These are phyloP conservation scores for Halichoerus grypus DNA, from an alignment of 2,113 vertebrate species.

Conservation along the genomic window DNA sequence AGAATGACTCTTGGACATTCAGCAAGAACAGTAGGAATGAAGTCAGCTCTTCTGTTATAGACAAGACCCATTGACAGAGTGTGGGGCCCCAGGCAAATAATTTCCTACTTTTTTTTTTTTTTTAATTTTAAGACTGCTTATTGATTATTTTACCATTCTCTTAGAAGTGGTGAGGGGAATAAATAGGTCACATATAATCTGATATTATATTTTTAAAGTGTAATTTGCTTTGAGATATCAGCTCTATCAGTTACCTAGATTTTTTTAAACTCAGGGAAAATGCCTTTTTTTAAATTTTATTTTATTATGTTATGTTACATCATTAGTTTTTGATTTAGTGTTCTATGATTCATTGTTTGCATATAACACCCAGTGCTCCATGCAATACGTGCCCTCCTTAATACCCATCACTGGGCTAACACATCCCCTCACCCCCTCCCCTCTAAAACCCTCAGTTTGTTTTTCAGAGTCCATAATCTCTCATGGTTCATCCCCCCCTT, in stretches of 20 bases:
- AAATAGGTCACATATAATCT: not conserved
- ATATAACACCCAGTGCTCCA: no score
- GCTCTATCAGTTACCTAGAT: not conserved
- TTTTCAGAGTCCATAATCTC: no score
- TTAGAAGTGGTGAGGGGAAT: not conserved
- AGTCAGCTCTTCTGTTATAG: not conserved
- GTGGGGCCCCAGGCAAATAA: not conserved
- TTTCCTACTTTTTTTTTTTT: not conserved
- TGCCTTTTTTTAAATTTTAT: not conserved
- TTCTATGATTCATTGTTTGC: no score
- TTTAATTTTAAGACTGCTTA: not conserved
- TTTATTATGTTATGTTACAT: no score
- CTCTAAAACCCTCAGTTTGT: no score
- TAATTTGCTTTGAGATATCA: conserved; percentile 13
- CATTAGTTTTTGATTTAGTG: no score
- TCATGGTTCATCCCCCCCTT: no score
- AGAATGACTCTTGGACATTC: not conserved
- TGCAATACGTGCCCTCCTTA: no score
- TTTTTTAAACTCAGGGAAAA: conserved; percentile 37
- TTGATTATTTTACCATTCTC: conserved; percentile 6
- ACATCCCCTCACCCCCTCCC: no score
- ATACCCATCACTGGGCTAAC: no score
- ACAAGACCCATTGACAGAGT: not conserved
- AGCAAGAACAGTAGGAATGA: not conserved
- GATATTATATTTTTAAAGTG: not conserved